phyloP scores from a whole-genome alignment of 2,888 invertebrate species.

The Rhogogaster chlorosoma region DNA sequence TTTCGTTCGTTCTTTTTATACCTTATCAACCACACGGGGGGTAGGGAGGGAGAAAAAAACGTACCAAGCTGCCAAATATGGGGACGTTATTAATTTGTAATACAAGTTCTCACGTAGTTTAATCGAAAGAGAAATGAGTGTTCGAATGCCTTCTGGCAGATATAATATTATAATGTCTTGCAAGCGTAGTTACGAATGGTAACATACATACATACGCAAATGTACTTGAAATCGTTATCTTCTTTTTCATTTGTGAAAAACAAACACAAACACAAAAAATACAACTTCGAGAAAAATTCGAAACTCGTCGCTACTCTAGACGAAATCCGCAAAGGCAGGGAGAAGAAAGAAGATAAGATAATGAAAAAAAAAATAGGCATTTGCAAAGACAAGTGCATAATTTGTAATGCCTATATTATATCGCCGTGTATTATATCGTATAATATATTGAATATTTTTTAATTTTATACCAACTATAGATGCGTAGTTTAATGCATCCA shows the following conservation, averaged over 20 bases:
- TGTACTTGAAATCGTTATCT: neutral
- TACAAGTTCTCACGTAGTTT: slow-evolving; percentile 28
- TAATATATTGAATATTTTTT: slow-evolving; percentile 65
- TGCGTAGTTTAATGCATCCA: slow-evolving; percentile 61
- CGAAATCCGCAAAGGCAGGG: neutral
- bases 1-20: neutral
- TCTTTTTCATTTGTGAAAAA: neutral
- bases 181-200: slow-evolving; percentile 6
- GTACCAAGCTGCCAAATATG: slow-evolving; percentile 28
- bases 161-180: slow-evolving; percentile 9
- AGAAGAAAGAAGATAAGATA: neutral
- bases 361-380: neutral
- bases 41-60: neutral
- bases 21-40: neutral
- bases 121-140: slow-evolving; percentile 1
- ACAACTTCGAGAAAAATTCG: neutral
- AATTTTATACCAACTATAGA: slow-evolving; percentile 67
- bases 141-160: slow-evolving; percentile 16
- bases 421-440: slow-evolving; percentile 56
- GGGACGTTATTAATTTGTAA: slow-evolving; percentile 22
- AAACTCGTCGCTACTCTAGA: neutral
- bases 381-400: slow-evolving; percentile 19
- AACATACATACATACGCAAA: neutral
- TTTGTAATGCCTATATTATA: slow-evolving; percentile 31
- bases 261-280: too few species aligned